Conservation (phyloP, 2,888 invertebrate genomes). For the Plemyria rubiginata region DNA sequence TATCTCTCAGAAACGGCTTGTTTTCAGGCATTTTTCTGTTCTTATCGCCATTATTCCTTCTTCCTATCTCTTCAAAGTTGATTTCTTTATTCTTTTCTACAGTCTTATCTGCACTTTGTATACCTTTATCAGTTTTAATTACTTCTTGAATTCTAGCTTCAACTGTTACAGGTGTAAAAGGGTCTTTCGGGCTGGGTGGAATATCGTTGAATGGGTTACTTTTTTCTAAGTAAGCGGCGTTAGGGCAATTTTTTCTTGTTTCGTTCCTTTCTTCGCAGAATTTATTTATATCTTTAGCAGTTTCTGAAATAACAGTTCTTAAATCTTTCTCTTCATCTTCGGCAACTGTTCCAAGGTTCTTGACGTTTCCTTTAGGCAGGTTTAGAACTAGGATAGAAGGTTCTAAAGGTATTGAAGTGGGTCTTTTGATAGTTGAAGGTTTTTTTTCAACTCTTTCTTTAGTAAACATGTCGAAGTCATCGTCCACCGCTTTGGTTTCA, state of each 20-base stretch:
- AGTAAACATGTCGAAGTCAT: constrained; percentile 79
- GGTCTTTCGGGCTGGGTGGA: background rate
- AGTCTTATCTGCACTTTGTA: constrained; percentile 5
- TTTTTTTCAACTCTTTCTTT: constrained; percentile 71
- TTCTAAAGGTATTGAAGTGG: constrained; percentile 57
- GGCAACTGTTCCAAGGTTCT: constrained; percentile 67
- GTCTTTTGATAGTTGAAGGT: constrained; percentile 51
- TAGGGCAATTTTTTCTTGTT: constrained; percentile 12
- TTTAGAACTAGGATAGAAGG: constrained; percentile 63
- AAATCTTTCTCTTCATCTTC: constrained; percentile 76
- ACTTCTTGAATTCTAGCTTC: background rate
- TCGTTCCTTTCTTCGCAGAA: constrained; percentile 31
- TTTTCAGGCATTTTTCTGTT: constrained; percentile 63
- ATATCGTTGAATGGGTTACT: constrained; percentile 16
- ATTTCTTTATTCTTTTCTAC: constrained; percentile 36
- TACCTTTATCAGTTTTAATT: constrained; percentile 14
- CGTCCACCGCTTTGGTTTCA: constrained; percentile 60
- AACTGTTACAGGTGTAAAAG: background rate
- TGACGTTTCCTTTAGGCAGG: constrained; percentile 49
- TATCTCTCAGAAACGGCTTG: constrained; percentile 79
- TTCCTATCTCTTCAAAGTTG: constrained; percentile 63
- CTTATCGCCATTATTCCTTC: constrained; percentile 48
- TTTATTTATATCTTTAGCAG: constrained; percentile 54
- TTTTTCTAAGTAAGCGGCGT: constrained; percentile 9
- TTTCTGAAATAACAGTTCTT: constrained; percentile 58